These are phyloP conservation scores for Illadopsis cleaveri DNA, from an alignment of 2,113 vertebrate genomes.

Conservation along the genomic window DNA sequence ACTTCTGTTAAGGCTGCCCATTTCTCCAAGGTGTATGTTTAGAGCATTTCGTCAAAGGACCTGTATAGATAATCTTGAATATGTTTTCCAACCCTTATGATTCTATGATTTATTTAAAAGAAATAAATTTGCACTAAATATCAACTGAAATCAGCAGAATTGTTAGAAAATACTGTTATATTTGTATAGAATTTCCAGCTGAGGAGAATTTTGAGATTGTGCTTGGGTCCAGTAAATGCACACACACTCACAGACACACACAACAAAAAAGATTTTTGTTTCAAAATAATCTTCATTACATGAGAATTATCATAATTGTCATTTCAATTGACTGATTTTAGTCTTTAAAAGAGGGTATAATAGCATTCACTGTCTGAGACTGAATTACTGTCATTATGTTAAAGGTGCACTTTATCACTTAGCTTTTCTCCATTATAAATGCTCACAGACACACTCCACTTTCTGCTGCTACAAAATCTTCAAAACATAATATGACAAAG, in stretches of 20 bases:
- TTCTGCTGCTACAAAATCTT: conserved; percentile 22
- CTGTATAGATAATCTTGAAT: neutral
- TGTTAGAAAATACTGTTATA: neutral
- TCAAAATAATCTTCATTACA: conserved; percentile 67
- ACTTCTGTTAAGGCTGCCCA: neutral
- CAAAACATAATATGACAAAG: neutral
- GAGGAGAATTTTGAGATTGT: neutral
- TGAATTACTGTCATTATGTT: conserved; percentile 57
- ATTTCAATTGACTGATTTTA: conserved; percentile 66
- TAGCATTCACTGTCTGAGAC: conserved; percentile 51
- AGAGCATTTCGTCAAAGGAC: neutral
- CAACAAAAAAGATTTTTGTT: conserved; percentile 43
- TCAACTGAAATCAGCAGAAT: neutral
- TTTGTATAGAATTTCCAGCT: neutral
- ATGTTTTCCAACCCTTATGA: neutral
- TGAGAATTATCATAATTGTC: conserved; percentile 55
- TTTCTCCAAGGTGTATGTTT: neutral
- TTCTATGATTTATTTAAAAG: neutral
- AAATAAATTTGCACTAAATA: neutral
- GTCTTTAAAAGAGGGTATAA: conserved; percentile 52
- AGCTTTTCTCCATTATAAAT: conserved; percentile 35
- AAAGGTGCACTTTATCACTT: conserved; percentile 63
- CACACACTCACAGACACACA: neutral
- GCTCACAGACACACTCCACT: neutral
- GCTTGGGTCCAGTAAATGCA: neutral